phyloP scores from a whole-genome alignment of 2,888 invertebrate genomes.

The Drosophila phalerata region DNA sequence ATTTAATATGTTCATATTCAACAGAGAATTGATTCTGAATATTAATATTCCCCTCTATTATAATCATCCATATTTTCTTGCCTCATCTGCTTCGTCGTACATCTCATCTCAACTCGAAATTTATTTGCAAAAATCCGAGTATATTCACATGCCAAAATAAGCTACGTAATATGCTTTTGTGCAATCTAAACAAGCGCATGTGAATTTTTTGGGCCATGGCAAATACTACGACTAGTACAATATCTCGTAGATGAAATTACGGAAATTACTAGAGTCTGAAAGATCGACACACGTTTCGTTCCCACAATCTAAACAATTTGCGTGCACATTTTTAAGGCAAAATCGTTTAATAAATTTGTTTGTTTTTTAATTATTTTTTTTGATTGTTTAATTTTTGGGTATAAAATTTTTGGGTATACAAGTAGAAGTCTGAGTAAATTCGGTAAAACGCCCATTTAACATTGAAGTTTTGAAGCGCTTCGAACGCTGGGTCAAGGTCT shows the following conservation, averaged over 20 bases:
- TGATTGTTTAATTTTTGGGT: constrained; percentile 12
- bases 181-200: constrained; percentile 61
- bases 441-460: constrained; percentile 46
- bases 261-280: constrained; percentile 57
- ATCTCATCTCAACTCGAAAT: constrained; percentile 5
- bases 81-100: no score
- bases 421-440: constrained; percentile 18
- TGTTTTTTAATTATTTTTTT: background rate
- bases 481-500: constrained; percentile 63
- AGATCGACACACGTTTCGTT: constrained; percentile 55
- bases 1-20: background rate
- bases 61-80: background rate
- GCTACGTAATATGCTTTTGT: constrained; percentile 23
- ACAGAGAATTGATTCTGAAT: background rate
- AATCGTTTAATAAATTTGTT: constrained; percentile 25
- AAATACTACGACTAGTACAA: constrained; percentile 35
- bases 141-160: constrained; percentile 29
- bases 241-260: constrained; percentile 45
- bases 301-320: constrained; percentile 31
- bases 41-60: background rate
- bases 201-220: constrained; percentile 67
- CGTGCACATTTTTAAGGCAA: constrained; percentile 16
- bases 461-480: constrained; percentile 41
- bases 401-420: constrained; percentile 44
- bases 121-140: constrained; percentile 11